Conservation (phyloP, 1,140 invertebrate genomes). For the Rhagoletis zephyria region DNA sequence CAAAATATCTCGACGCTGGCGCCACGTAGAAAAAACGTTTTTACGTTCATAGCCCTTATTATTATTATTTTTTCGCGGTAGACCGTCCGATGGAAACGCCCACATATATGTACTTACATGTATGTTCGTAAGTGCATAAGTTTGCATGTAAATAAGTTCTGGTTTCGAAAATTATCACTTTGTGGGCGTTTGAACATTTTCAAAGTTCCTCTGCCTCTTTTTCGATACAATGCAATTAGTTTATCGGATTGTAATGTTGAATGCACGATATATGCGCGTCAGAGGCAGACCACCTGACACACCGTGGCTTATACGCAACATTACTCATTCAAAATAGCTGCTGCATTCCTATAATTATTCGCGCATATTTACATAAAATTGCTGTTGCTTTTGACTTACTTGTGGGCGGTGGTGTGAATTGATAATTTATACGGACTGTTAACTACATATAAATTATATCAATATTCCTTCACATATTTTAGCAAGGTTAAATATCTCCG, state of each 20-base stretch:
- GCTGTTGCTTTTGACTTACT: not conserved
- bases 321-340: not conserved
- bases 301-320: conserved; percentile 36
- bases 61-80: too few relatives aligned
- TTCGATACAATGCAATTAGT: conserved; percentile 24
- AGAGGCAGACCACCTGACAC: not conserved
- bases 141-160: not conserved
- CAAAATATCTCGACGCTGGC: too few relatives aligned
- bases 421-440: conserved; percentile 25
- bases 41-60: too few relatives aligned
- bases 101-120: too few relatives aligned
- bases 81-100: too few relatives aligned
- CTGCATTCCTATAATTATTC: not conserved
- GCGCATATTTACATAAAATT: not conserved
- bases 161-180: not conserved
- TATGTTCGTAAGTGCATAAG: too few relatives aligned
- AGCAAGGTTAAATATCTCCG: not conserved
- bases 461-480: conserved; percentile 35
- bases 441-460: conserved; percentile 3
- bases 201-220: not conserved
- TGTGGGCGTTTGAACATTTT: conserved; percentile 17
- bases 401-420: not conserved
- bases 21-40: too few relatives aligned
- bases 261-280: conserved; percentile 4
- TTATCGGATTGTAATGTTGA: conserved; percentile 11